A percentile compares a stretch with the other conserved stretches of the same genome.
Evolutionary conservation across 2,888 invertebrate genomes (phyloP).

Genomic region (Tubiluchus corallicola): DNA sequence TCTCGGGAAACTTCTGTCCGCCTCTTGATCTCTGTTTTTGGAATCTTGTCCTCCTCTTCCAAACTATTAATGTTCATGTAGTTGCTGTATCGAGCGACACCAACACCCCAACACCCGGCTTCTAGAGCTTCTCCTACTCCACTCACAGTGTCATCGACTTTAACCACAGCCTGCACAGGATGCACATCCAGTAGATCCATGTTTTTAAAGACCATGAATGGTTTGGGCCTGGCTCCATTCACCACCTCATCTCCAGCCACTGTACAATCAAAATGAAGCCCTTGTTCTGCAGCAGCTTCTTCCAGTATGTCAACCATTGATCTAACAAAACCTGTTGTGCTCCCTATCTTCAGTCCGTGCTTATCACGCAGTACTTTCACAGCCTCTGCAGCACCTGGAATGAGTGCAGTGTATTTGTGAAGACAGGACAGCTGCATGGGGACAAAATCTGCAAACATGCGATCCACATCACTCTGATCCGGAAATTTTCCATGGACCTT

Average conservation of each 20-base stretch:
- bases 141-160: constrained; percentile 27
- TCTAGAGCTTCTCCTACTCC: constrained; percentile 27
- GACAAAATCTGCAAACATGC: constrained; percentile 26
- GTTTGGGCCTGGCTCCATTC: constrained; percentile 26
- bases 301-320: constrained; percentile 24
- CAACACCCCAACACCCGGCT: constrained; percentile 31
- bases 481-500: constrained; percentile 20
- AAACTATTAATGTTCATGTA: constrained; percentile 26
- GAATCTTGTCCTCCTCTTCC: constrained; percentile 20
- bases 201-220: constrained; percentile 30
- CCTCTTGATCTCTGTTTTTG: constrained; percentile 18
- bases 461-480: constrained; percentile 22
- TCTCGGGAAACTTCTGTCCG: constrained; percentile 19
- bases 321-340: constrained; percentile 25
- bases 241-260: constrained; percentile 29
- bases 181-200: constrained; percentile 26
- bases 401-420: constrained; percentile 19
- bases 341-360: constrained; percentile 21
- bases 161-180: constrained; percentile 25
- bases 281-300: constrained; percentile 23
- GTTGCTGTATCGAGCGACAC: constrained; percentile 27
- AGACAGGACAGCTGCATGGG: constrained; percentile 24
- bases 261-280: constrained; percentile 24
- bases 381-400: constrained; percentile 22
- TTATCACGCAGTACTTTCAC: constrained; percentile 18